Base-by-base conservation (phyloP, 2,888 invertebrate species). In the Caenorhabditis sp. region DNA sequence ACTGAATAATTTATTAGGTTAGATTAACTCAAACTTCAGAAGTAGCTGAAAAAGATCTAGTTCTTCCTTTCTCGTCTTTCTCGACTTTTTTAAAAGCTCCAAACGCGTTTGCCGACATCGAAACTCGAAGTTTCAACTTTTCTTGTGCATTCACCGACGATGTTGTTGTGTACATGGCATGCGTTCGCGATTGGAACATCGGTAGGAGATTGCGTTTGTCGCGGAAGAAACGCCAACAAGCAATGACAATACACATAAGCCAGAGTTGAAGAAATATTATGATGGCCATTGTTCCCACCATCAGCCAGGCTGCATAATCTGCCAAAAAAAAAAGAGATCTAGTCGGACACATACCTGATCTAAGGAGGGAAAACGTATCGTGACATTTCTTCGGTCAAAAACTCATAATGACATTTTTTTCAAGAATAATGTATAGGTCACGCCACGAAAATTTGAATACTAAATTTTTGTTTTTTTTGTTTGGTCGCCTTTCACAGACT, bases 191-290 rank as follows among this genome's bases (percentile, higher is more conserved):
- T 21, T 3, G 21, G 12, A 19, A 17, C 21, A 23, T 51, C 5
- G 51, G 10, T 12, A 43, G 2, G 10, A 43, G 63, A 62, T 68
- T 69, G 6, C 73, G 26, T 59, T 73, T 73, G 54, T 73, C 73
- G 43, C 73, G 69, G 59, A 26, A 66, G 65, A 49, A 55, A 26
- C 17, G 55, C 83, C 82, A 84, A 60, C 84, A 84, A 6, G 79
- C 76, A 50, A 84, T 74, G 21, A 83, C 83, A 36, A 84, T 82
- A 54, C 73, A 77, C 57, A 83, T 83, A 36, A 84, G 73, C 84
- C 84, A 84, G 17, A 84, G 69, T 66, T 84, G 84, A 4, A 84
- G 66, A 23, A 75, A 69, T 27, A 83, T 68, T 17, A 83, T 76
- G n/a, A 74, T 77, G 31, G 79, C 72, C 37, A 77, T 79, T 23